Conservation (phyloP, 2,113 vertebrate species). For the Acanthisitta chloris region DNA sequence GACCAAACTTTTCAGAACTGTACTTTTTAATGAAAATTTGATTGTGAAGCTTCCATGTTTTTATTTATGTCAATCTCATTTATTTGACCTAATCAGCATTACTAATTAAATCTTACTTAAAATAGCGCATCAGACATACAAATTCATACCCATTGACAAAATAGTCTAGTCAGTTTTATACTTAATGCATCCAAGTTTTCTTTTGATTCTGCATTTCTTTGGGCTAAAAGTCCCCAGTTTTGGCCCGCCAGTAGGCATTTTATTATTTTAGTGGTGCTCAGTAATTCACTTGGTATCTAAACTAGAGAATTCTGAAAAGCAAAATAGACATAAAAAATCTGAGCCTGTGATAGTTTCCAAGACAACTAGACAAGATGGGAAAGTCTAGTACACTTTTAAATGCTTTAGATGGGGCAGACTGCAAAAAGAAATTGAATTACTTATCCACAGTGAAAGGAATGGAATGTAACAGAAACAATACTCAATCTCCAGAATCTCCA, state of each 20-base stretch:
- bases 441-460: background rate
- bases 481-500: background rate
- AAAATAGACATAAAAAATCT: background rate
- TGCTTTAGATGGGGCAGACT: background rate
- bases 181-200: background rate
- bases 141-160: background rate
- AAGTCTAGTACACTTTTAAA: background rate
- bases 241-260: background rate
- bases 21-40: background rate
- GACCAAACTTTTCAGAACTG: background rate
- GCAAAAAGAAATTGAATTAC: slow-evolving; percentile 15
- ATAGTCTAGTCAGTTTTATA: background rate
- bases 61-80: background rate
- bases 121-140: background rate
- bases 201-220: background rate
- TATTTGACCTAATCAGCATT: background rate
- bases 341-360: slow-evolving; percentile 36
- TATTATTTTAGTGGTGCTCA: background rate
- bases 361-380: slow-evolving; percentile 29
- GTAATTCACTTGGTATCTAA: background rate
- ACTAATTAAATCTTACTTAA: background rate
- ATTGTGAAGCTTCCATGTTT: background rate
- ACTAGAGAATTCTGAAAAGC: background rate
- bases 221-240: background rate
- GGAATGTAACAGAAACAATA: background rate